phyloP scores from a whole-genome alignment of 2,888 invertebrate species.

The Ypsolopha sequella region DNA sequence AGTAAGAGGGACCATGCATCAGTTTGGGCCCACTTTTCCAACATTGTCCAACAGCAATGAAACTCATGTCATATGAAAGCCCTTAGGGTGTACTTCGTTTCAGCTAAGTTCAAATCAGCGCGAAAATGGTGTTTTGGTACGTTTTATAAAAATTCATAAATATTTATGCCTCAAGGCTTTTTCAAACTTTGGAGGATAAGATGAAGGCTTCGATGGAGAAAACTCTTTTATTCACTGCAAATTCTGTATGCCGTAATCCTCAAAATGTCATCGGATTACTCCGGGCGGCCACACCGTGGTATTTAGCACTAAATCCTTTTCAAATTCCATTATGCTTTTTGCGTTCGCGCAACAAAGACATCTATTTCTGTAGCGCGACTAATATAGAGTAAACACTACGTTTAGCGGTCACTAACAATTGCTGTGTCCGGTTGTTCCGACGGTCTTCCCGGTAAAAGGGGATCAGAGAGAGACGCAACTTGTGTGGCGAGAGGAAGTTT shows the following conservation, averaged over 20 bases:
- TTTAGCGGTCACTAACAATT: slow-evolving; percentile 46
- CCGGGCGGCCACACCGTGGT: slow-evolving; percentile 19
- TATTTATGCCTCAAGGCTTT: no score
- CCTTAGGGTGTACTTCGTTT: neutral
- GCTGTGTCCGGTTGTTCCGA: slow-evolving; percentile 44
- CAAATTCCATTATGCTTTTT: slow-evolving; percentile 28
- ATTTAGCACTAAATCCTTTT: slow-evolving; percentile 24
- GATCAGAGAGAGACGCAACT: slow-evolving; percentile 36
- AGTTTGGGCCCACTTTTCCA: no score
- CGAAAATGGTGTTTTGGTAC: no score
- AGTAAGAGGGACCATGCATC: neutral
- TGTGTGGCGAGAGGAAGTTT: slow-evolving; percentile 41
- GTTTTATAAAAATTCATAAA: no score
- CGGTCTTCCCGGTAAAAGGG: slow-evolving; percentile 44
- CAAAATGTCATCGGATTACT: slow-evolving; percentile 40
- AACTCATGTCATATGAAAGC: no score
- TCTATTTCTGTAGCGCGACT: slow-evolving; percentile 38
- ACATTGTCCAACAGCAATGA: no score
- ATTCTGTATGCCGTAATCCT: slow-evolving; percentile 9
- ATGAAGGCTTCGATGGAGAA: no score
- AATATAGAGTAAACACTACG: slow-evolving; percentile 57
- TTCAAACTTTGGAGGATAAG: no score
- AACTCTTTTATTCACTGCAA: no score
- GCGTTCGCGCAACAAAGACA: slow-evolving; percentile 35
- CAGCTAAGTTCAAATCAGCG: neutral